Evolutionary conservation across 92 coral and sea anemone genomes (phyloP).

Genomic region (Heliopora coerulea): DNA sequence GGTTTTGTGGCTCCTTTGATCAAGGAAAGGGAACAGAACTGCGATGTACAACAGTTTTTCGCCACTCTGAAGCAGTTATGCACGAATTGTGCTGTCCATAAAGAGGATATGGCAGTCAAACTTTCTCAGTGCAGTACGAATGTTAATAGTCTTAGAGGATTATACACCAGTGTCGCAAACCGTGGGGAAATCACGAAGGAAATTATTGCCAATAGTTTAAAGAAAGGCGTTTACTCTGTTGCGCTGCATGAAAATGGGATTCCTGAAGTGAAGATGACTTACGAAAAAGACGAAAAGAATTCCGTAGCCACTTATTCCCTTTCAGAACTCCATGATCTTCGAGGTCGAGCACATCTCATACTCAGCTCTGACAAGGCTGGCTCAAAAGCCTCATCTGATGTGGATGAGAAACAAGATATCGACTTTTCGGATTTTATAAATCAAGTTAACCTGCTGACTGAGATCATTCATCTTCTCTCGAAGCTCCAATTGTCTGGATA

Average conservation of each 20-base stretch:
- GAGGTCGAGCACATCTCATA: slow-evolving; percentile 95
- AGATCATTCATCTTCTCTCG: slow-evolving; percentile 50
- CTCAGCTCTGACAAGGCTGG: slow-evolving; percentile 70
- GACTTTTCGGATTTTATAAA: slow-evolving; percentile 61
- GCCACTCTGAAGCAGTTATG: slow-evolving; percentile 3
- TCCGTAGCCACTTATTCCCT: slow-evolving; percentile 52
- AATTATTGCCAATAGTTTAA: slow-evolving; percentile 36
- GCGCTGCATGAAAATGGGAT: slow-evolving; percentile 13
- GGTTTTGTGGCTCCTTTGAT: slow-evolving; percentile 71
- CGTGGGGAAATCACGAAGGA: slow-evolving; percentile 39
- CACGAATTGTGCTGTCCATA: slow-evolving; percentile 17
- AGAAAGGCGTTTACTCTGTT: slow-evolving; percentile 18
- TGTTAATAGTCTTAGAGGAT: slow-evolving; percentile 61
- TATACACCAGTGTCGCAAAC: slow-evolving; percentile 65
- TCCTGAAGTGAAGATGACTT: slow-evolving; percentile 29
- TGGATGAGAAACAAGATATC: slow-evolving; percentile 27
- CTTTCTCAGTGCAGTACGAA: slow-evolving; percentile 57
- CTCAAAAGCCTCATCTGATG: slow-evolving; percentile 10
- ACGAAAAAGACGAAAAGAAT: background rate
- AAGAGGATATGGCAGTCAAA: slow-evolving; percentile 43
- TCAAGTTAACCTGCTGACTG: slow-evolving; percentile 75
- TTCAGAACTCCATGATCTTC: slow-evolving; percentile 77
- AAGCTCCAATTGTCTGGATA: slow-evolving; percentile 68
- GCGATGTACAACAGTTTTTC: slow-evolving; percentile 39
- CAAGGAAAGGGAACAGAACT: slow-evolving; percentile 49